These are phyloP conservation scores for Actinia equina DNA, from an alignment of 64 coral and sea anemone genomes.

Conservation along the genomic window DNA sequence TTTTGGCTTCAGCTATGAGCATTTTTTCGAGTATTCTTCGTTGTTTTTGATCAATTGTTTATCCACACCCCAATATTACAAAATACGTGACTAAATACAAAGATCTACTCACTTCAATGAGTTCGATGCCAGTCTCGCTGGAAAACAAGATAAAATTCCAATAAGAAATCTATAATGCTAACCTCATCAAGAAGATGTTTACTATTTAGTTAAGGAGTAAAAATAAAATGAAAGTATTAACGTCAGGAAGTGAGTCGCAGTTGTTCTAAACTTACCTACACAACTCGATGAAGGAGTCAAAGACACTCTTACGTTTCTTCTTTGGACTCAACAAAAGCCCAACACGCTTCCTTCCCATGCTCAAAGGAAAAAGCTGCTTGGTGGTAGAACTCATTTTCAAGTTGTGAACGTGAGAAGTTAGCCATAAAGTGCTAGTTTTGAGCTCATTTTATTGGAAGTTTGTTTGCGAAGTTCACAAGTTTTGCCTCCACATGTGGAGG, in stretches of 20 bases:
- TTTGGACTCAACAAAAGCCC: conserved; percentile 80
- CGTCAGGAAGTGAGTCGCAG: neutral
- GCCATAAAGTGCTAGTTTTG: neutral
- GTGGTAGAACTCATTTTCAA: conserved; percentile 10
- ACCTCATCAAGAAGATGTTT: neutral
- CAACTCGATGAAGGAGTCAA: conserved; percentile 69
- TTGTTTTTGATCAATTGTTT: neutral
- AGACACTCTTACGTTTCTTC: conserved; percentile 84
- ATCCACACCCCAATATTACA: conserved; percentile 14
- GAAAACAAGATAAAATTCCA: conserved; percentile 15
- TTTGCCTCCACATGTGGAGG: neutral
- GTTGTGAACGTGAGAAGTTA: neutral
- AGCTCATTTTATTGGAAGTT: neutral
- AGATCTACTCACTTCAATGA: conserved; percentile 62
- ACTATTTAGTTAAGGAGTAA: neutral
- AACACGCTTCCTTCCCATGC: conserved; percentile 44
- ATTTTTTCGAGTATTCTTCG: conserved; percentile 18
- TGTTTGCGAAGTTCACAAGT: neutral
- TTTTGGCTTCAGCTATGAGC: neutral
- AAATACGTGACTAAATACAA: neutral
- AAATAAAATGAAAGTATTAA: neutral
- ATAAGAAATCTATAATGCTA: conserved; percentile 5
- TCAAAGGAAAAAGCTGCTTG: neutral
- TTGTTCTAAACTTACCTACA: conserved; percentile 54
- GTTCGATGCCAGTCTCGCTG: conserved; percentile 83